A percentile compares a stretch with the other conserved stretches of the same genome.
phyloP scores from a whole-genome alignment of 2,113 vertebrate species.

The Anguilla rostrata region DNA sequence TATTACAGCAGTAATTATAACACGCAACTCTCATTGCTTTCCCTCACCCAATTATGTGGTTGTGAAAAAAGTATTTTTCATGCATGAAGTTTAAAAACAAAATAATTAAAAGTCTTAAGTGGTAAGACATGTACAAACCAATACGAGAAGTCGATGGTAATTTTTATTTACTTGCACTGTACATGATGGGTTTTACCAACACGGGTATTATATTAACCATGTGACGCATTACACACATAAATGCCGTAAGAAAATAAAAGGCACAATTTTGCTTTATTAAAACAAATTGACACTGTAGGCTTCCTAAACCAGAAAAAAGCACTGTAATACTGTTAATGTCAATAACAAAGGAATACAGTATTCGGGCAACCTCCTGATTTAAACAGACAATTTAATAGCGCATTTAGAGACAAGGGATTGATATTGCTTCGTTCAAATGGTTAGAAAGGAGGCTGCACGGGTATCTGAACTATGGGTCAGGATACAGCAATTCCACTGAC shows the following conservation, averaged over 20 bases:
- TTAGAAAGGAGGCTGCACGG: constrained; percentile 42
- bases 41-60: neutral
- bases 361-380: constrained; percentile 18
- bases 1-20: constrained; percentile 10
- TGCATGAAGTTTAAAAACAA: constrained; percentile 3
- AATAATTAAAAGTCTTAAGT: neutral
- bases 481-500: constrained; percentile 28
- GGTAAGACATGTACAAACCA: constrained; percentile 26
- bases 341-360: constrained; percentile 80
- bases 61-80: neutral
- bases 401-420: constrained; percentile 44
- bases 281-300: constrained; percentile 61
- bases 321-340: constrained; percentile 98
- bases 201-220: constrained; percentile 76
- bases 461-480: constrained; percentile 38
- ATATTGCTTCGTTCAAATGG: constrained; percentile 68
- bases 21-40: neutral
- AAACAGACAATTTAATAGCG: constrained; percentile 46
- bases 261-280: constrained; percentile 75
- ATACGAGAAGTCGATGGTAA: constrained; percentile 79
- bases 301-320: constrained; percentile 79
- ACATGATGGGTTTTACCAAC: constrained; percentile 74
- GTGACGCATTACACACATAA: constrained; percentile 81
- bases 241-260: constrained; percentile 90
- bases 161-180: constrained; percentile 89